phyloP scores from a whole-genome alignment of 2,888 invertebrate species.

The Trissonchulus sp. region DNA sequence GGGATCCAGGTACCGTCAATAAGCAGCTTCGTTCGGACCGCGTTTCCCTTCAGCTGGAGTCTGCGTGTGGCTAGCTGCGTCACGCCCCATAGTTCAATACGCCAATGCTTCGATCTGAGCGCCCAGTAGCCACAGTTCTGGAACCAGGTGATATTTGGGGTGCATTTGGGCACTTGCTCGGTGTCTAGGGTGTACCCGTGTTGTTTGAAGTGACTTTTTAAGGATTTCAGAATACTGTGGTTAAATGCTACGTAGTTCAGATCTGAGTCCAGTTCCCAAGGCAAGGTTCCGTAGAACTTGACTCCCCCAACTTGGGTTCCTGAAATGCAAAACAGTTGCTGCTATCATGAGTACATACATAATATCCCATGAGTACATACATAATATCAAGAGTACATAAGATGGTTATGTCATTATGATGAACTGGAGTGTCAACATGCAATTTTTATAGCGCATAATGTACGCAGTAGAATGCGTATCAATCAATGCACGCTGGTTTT shows the following conservation, averaged over 20 bases:
- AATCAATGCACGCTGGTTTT: no score
- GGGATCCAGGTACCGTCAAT: constrained; percentile 18
- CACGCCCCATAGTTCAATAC: constrained; percentile 26
- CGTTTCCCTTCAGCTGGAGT: background rate
- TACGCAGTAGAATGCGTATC: no score
- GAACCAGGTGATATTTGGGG: background rate
- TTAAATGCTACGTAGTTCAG: constrained; percentile 1
- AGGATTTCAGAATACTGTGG: background rate
- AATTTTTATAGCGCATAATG: no score
- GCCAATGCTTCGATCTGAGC: background rate
- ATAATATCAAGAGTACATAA: no score
- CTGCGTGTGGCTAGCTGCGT: background rate
- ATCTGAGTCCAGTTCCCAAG: constrained; percentile 15
- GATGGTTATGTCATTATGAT: no score
- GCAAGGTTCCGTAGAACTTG: background rate
- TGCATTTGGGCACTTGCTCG: background rate
- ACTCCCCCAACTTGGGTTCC: constrained; percentile 7
- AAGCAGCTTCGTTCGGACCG: background rate
- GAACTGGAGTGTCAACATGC: no score
- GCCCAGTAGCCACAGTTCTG: constrained; percentile 1
- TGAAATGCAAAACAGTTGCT: no score
- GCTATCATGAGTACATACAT: no score
- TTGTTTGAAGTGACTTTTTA: background rate
- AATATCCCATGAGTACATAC: no score
- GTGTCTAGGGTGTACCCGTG: background rate